phyloP scores from a whole-genome alignment of 1,140 invertebrate species.

The Brachionus manjavacas region DNA sequence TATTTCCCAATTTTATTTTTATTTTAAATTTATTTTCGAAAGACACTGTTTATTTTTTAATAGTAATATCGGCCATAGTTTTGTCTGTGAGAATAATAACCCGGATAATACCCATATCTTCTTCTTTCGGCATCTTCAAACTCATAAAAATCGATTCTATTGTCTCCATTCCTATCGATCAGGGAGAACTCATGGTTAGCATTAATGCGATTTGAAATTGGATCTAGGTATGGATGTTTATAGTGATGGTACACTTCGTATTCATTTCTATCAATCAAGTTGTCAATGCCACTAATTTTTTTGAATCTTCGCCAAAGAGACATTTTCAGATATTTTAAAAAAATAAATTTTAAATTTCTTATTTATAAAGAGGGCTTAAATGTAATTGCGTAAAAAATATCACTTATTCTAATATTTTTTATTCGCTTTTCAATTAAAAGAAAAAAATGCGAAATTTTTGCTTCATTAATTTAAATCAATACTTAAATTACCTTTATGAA shows the following conservation, averaged over 20 bases:
- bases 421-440: too few relatives aligned
- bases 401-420: too few relatives aligned
- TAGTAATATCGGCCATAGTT: background rate
- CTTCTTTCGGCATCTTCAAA: background rate
- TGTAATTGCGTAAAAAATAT: too few relatives aligned
- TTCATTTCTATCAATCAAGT: slow-evolving; percentile 7
- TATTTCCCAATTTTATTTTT: too few relatives aligned
- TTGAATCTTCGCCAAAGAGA: background rate
- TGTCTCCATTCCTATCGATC: background rate
- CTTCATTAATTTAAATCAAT: too few relatives aligned
- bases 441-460: too few relatives aligned
- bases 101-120: background rate
- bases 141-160: background rate
- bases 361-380: too few relatives aligned
- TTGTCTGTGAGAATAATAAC: background rate
- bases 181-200: background rate
- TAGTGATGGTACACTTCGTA: background rate
- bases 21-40: too few relatives aligned
- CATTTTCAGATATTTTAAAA: background rate
- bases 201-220: background rate
- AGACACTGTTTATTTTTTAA: background rate
- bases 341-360: too few relatives aligned
- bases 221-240: background rate
- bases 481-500: too few relatives aligned
- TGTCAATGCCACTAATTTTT: background rate